Percentiles rank a stretch among this genome's conserved stretches.
Conservation (phyloP, 1,140 invertebrate species). For the Drosophila subobscura region DNA sequence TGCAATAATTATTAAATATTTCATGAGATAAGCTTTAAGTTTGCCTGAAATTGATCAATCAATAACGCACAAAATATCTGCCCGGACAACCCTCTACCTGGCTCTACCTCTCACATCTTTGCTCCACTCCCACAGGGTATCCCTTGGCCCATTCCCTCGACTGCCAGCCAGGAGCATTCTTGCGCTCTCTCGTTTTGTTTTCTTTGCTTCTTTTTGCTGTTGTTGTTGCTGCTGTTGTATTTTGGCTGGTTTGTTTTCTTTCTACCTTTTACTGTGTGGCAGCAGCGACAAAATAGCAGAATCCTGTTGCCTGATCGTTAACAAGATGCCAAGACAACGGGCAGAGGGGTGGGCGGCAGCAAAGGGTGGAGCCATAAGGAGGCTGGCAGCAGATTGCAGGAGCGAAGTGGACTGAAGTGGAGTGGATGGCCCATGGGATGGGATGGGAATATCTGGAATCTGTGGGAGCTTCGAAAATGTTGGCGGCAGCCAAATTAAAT, state of each 20-base stretch:
- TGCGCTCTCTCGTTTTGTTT: constrained; percentile 25
- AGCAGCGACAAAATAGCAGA: constrained; percentile 80
- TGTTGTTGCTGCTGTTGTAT: constrained; percentile 41
- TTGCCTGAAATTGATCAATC: too few species aligned
- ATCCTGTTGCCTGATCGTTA: constrained; percentile 81
- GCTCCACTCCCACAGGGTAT: neutral
- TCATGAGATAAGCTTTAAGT: too few species aligned
- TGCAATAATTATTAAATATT: too few species aligned
- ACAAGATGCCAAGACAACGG: constrained; percentile 78
- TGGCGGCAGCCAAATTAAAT: constrained; percentile 77
- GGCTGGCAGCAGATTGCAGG: neutral
- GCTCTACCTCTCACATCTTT: too few species aligned
- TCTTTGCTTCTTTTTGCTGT: constrained; percentile 33
- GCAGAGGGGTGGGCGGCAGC: neutral
- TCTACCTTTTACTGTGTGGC: constrained; percentile 46
- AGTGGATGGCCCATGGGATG: too few species aligned
- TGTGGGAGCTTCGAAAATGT: constrained; percentile 72
- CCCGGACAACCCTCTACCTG: too few species aligned
- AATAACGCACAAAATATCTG: too few species aligned
- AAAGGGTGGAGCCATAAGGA: neutral
- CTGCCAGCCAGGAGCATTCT: constrained; percentile 17
- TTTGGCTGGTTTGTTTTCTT: constrained; percentile 25
- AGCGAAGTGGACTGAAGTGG: neutral
- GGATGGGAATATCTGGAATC: constrained; percentile 63
- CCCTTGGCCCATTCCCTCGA: neutral